phyloP scores from a whole-genome alignment of 2,888 invertebrate genomes.

The Idaea aversata region DNA sequence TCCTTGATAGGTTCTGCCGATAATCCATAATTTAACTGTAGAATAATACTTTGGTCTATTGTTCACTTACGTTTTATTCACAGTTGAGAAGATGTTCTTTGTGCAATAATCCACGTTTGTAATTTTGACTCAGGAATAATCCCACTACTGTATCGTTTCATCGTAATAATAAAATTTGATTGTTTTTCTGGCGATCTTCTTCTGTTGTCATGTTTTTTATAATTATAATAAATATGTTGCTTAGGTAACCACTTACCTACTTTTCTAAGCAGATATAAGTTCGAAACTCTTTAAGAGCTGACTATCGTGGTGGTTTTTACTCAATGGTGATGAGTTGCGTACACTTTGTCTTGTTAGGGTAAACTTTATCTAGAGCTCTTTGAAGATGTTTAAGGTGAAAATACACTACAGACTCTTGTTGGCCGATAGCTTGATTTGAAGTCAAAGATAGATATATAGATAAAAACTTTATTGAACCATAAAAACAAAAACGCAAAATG shows the following conservation, averaged over 20 bases:
- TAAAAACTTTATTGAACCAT: too few relatives aligned
- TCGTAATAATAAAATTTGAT: neutral
- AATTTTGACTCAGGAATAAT: too few relatives aligned
- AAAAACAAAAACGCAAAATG: too few relatives aligned
- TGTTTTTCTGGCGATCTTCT: conserved; percentile 1
- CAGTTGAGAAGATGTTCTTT: neutral
- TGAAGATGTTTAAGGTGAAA: neutral
- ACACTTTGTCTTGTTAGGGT: neutral
- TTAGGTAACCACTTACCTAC: neutral
- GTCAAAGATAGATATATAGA: too few relatives aligned
- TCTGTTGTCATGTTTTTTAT: neutral
- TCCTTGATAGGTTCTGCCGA: conserved; percentile 8
- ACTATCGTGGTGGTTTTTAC: neutral
- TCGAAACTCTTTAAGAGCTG: neutral
- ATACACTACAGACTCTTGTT: neutral
- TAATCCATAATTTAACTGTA: conserved; percentile 11
- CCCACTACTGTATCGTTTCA: too few relatives aligned
- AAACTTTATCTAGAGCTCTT: neutral
- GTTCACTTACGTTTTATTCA: neutral
- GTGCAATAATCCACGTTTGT: neutral
- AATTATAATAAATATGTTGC: neutral
- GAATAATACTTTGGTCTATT: conserved; percentile 2
- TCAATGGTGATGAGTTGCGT: neutral
- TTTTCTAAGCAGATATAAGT: neutral
- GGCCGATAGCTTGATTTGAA: neutral